Percentiles rank a stretch among this genome's conserved stretches.
These are phyloP conservation scores for Gracilinanus agilis DNA, from an alignment of 2,113 vertebrate genomes.

Conservation along the genomic window DNA sequence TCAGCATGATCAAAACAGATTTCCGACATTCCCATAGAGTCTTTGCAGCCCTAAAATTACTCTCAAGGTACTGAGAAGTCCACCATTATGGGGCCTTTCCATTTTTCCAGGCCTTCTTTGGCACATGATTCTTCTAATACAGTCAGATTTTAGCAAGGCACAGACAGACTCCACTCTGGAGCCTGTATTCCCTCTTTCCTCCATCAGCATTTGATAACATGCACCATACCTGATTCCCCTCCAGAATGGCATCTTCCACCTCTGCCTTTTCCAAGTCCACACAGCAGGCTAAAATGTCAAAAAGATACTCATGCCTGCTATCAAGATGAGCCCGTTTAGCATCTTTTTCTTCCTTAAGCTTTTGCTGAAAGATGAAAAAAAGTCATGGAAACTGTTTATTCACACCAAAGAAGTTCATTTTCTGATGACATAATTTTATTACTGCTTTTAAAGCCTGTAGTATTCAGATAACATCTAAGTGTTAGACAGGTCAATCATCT, in stretches of 20 bases:
- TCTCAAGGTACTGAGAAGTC: neutral
- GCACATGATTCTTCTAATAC: neutral
- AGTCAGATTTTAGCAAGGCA: neutral
- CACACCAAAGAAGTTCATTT: slow-evolving; percentile 33
- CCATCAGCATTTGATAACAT: neutral
- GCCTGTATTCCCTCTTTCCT: no score
- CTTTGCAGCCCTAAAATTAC: neutral
- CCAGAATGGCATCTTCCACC: slow-evolving; percentile 94
- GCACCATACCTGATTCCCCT: slow-evolving; percentile 90
- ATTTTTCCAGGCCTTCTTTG: neutral
- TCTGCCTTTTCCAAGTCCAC: slow-evolving; percentile 90
- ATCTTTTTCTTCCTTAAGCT: slow-evolving; percentile 94
- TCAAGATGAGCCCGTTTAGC: slow-evolving; percentile 92
- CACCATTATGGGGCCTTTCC: neutral
- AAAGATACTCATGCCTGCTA: slow-evolving; percentile 91
- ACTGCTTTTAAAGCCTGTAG: slow-evolving; percentile 19
- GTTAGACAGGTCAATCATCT: slow-evolving; percentile 12
- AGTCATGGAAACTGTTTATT: neutral
- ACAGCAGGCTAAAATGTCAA: slow-evolving; percentile 90
- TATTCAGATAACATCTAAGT: slow-evolving; percentile 5
- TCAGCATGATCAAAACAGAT: neutral
- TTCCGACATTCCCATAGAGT: neutral
- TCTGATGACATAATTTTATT: slow-evolving; percentile 36
- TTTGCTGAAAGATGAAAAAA: slow-evolving; percentile 88
- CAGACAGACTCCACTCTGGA: neutral